Base-by-base conservation (phyloP, 2,113 vertebrate genomes). In the Spea bombifrons region DNA sequence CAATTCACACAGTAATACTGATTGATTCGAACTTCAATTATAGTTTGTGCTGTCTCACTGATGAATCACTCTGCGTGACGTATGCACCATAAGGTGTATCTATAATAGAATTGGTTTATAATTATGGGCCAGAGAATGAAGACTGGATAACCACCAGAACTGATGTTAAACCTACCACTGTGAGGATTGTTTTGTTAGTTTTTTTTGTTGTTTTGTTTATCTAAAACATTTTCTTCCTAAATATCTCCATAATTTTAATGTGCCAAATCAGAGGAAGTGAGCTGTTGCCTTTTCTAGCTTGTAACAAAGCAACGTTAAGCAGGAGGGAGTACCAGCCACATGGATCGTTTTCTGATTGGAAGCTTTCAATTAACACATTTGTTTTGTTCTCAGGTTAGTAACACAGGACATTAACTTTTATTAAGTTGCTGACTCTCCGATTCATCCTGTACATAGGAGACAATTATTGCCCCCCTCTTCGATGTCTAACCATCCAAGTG, bases 401-500 rank as follows among this genome's bases (percentile, higher is more conserved):
- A n/a, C 65, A 68, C 71, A 74, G 71, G 48, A 80, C 71, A 80
- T 80, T 80, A 74, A 80, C 65, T 68, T 80, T 80, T 80, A 74
- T 74, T 80, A 80, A 74, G 78, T 68, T 80, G 52, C 46, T 79
- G 44, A 57, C 16, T 63, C 17, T 61, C 65, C 44, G 15, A 49
- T 80, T 74, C 53, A n/a, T 72, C 30, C 44, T 55, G 64, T 68
- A 73, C 52, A 74, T 49, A 66, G 57, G 71, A 46, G 61, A 45
- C 71, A 67, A 74, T 79, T 74, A 80, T 59, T 73, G 7, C 50
- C 61, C 50, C 30, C 63, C 65, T 68, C 44, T 53, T 12, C 44
- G 66, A 8, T 63, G 65, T 68, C 61, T 80, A 73, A 66, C 52
- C 65, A 74, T 68, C 17, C 8, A 73, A 72, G 50, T 63, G 49